Evolutionary conservation across 2,888 invertebrate species (phyloP).

Genomic region (Microctonus brassicae): DNA sequence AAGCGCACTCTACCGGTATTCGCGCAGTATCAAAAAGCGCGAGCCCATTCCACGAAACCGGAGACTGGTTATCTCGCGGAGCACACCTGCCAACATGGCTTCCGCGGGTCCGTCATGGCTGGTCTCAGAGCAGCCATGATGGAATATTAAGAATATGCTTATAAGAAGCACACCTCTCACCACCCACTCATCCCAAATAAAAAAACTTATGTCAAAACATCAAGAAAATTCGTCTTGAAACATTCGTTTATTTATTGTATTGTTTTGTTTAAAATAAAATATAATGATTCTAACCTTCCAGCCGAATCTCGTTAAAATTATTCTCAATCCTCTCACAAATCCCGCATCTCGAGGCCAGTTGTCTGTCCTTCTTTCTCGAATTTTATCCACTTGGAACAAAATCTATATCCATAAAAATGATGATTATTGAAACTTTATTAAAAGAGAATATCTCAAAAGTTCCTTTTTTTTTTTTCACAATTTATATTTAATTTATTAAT

Average conservation of each 20-base stretch:
- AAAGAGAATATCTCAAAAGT: background rate
- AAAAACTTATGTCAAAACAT: background rate
- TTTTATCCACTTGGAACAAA: background rate
- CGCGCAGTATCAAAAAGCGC: slow-evolving; percentile 41
- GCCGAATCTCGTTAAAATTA: background rate
- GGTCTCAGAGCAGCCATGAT: slow-evolving; percentile 66
- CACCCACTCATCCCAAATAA: slow-evolving; percentile 1
- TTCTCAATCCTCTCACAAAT: slow-evolving; percentile 6
- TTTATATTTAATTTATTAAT: background rate
- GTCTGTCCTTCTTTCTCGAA: slow-evolving; percentile 9
- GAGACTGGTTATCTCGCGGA: slow-evolving; percentile 56
- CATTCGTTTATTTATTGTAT: background rate
- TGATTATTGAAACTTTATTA: background rate
- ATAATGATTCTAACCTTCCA: background rate
- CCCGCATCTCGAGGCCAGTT: slow-evolving; percentile 30
- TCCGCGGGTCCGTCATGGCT: slow-evolving; percentile 68
- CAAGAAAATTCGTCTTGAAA: background rate
- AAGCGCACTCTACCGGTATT: slow-evolving; percentile 48
- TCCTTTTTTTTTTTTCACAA: background rate
- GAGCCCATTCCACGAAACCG: slow-evolving; percentile 51
- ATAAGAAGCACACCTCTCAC: slow-evolving; percentile 35
- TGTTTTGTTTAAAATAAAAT: background rate
- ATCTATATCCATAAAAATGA: background rate
- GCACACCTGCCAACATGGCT: slow-evolving; percentile 70
- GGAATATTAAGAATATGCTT: slow-evolving; percentile 59